A percentile compares a stretch with the other conserved stretches of the same genome.
phyloP scores from a whole-genome alignment of 2,888 invertebrate species.

The Pyrrhosoma nymphula region DNA sequence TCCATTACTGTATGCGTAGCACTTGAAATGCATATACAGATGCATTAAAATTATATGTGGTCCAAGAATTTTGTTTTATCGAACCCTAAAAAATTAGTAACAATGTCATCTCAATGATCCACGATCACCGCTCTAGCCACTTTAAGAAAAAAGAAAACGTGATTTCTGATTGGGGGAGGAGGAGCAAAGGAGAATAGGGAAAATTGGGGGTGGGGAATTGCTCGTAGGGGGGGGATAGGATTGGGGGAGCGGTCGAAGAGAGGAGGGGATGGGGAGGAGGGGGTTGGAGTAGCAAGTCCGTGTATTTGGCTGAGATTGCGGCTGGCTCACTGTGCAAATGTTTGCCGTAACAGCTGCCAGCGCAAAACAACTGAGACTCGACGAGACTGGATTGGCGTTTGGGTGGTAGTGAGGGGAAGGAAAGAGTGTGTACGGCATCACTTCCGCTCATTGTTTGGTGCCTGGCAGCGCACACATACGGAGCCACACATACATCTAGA shows the following conservation, averaged over 20 bases:
- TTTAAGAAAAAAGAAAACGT: too few relatives aligned
- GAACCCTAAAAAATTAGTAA: too few relatives aligned
- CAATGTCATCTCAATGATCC: too few relatives aligned
- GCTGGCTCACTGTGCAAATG: conserved; percentile 57
- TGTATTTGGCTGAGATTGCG: conserved; percentile 54
- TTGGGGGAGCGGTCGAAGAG: not conserved
- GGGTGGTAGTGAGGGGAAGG: not conserved
- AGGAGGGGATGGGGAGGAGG: not conserved
- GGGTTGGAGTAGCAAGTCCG: not conserved
- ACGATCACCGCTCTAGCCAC: too few relatives aligned
- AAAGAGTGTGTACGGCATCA: not conserved
- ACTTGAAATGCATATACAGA: too few relatives aligned
- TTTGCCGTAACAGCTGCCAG: conserved; percentile 37
- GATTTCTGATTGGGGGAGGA: too few relatives aligned
- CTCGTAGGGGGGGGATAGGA: not conserved
- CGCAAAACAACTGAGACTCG: conserved; percentile 44
- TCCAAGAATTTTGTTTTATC: too few relatives aligned
- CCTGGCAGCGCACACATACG: not conserved
- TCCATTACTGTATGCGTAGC: too few relatives aligned
- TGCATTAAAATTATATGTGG: too few relatives aligned
- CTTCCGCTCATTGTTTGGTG: not conserved
- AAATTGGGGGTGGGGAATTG: not conserved
- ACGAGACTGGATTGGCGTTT: not conserved
- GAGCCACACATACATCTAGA: not conserved
- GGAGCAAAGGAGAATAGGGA: too few relatives aligned